phyloP scores from a whole-genome alignment of 2,113 vertebrate genomes.

The Ornithorhynchus anatinus region DNA sequence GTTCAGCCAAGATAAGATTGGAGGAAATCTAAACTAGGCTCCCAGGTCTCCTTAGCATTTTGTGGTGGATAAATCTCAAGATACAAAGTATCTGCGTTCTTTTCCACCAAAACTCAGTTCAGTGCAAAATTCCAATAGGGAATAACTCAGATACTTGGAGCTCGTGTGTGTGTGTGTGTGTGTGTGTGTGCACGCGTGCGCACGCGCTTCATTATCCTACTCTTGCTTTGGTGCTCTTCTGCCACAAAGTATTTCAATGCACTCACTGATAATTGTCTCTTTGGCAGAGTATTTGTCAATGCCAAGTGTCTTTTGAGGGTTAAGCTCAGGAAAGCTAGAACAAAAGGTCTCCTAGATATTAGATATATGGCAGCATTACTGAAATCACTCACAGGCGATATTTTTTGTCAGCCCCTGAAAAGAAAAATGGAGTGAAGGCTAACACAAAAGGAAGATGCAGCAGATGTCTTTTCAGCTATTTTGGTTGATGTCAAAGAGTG shows the following conservation, averaged over 20 bases:
- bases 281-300: constrained; percentile 77
- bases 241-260: constrained; percentile 68
- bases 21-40: constrained; percentile 47
- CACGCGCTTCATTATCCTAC: constrained; percentile 30
- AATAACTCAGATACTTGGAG: constrained; percentile 61
- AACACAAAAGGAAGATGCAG: constrained; percentile 67
- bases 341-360: constrained; percentile 69
- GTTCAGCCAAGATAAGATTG: constrained; percentile 42
- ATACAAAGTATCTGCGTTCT: constrained; percentile 66
- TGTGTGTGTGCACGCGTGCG: constrained; percentile 41
- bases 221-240: constrained; percentile 61
- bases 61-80: constrained; percentile 66
- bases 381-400: constrained; percentile 70
- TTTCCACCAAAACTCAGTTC: constrained; percentile 65
- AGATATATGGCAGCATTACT: constrained; percentile 68
- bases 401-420: constrained; percentile 63
- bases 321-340: constrained; percentile 72
- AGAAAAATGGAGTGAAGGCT: constrained; percentile 67
- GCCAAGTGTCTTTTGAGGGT: constrained; percentile 75
- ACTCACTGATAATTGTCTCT: constrained; percentile 62
- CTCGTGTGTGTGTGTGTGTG: constrained; percentile 52
- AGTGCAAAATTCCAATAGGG: constrained; percentile 54
- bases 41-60: constrained; percentile 56
- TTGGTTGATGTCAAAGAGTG: constrained; percentile 63
- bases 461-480: constrained; percentile 62